A percentile compares a stretch with the other conserved stretches of the same genome.
phyloP scores from a whole-genome alignment of 2,888 invertebrate species.

The Aromia moschata region DNA sequence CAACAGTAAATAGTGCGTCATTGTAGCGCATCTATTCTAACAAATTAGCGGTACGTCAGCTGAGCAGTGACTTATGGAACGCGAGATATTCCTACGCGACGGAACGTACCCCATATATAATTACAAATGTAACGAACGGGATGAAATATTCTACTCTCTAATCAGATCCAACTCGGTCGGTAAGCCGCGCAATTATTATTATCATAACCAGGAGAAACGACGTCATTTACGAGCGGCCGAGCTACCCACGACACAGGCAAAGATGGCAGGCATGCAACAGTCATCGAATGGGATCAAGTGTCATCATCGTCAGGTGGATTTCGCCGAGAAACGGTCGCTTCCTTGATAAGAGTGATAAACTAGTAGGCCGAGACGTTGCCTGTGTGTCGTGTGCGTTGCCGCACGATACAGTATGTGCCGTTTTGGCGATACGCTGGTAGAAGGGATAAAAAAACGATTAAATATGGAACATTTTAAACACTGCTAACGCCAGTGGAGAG shows the following conservation, averaged over 20 bases:
- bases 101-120: background rate
- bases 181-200: slow-evolving; percentile 29
- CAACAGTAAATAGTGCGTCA: too few species aligned
- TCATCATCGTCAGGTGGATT: slow-evolving; percentile 32
- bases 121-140: background rate
- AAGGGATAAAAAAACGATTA: too few species aligned
- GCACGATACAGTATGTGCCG: too few species aligned
- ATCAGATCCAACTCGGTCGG: slow-evolving; percentile 28
- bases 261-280: slow-evolving; percentile 32
- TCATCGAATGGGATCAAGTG: slow-evolving; percentile 37
- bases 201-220: slow-evolving; percentile 28
- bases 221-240: slow-evolving; percentile 34
- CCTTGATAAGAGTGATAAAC: slow-evolving; percentile 55
- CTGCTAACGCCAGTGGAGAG: too few species aligned
- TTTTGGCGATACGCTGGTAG: too few species aligned
- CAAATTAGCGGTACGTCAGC: background rate
- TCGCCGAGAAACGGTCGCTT: slow-evolving; percentile 42
- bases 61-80: background rate
- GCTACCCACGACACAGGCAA: slow-evolving; percentile 32
- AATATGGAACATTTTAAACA: too few species aligned
- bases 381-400: slow-evolving; percentile 55
- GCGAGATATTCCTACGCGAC: background rate
- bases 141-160: slow-evolving; percentile 23
- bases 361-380: slow-evolving; percentile 55
- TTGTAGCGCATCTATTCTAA: background rate